Evolutionary conservation across 2,797 vertebrate species (phyloP), one percentile per base, ranked within the genome.

Genomic region (Tympanoctomys barrerae): DNA sequence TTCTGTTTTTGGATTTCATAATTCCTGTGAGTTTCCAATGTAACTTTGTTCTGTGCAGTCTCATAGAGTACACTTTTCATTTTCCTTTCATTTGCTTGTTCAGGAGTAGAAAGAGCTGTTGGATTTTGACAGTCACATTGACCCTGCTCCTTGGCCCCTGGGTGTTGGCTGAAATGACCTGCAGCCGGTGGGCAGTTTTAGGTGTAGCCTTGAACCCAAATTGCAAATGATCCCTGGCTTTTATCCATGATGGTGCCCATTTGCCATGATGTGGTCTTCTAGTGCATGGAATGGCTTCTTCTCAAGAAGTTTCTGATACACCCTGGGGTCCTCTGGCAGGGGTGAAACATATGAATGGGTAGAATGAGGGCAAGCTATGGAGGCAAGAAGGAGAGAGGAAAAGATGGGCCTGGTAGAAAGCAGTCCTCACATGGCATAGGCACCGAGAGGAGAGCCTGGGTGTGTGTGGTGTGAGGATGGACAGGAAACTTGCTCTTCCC

Each of bases 381-480:
- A 64, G 62, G 8, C 4, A 49, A 36, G 24, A 64, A 2, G 0
- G 57, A 2, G 12, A 18, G 49, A 2, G 77, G 59, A 21, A 19
- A 46, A 24, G 61, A 88, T 3, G 4, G 59, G 39, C 21, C 36
- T n/a, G 62, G 36, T 62, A 36, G 78, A 42, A 70, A 64, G 61
- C 13, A 5, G 52, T 9, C 6, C 19, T 36, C 14, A 0, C 0
- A 0, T 0, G 1, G 18, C 1, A 18, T 19, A 14, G 9, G 7
- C 46, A n/a, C 62, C 3, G 1, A 2, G n/a, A 85, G 21, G 33
- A 42, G 36, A 71, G 0, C 39, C 78, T 78, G 31, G 7, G 31
- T 42, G 73, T 39, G 22, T 82, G 28, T 39, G 42, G 0, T 7
- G 39, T 22, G 49, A 80, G 73, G 84, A 10, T 31, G 66, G 7